Percentiles rank a stretch among this genome's conserved stretches.
phyloP scores from a whole-genome alignment of 1,140 invertebrate species.

The Ostrea denselamellosa region DNA sequence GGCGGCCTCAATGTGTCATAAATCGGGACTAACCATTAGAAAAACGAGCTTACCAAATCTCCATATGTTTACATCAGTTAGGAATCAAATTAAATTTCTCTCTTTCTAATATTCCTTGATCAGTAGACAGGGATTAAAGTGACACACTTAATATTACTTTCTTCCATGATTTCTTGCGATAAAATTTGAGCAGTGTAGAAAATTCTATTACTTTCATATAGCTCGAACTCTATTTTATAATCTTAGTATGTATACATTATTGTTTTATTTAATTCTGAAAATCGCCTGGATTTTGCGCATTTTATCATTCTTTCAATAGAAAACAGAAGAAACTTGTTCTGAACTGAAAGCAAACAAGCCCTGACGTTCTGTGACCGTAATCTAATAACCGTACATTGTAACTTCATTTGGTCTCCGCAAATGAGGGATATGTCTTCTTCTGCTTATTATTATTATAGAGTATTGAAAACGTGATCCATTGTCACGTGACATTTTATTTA shows the following conservation, averaged over 20 bases:
- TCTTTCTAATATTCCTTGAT: neutral
- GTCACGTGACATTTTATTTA: neutral
- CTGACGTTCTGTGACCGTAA: neutral
- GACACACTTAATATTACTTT: neutral
- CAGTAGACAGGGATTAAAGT: neutral
- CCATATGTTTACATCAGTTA: neutral
- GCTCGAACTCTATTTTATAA: neutral
- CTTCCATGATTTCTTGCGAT: neutral
- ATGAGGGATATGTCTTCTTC: constrained; percentile 23
- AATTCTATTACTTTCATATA: neutral
- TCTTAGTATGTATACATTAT: neutral
- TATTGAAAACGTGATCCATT: neutral
- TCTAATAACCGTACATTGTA: neutral
- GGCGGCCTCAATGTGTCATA: constrained; percentile 64
- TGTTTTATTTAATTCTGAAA: neutral
- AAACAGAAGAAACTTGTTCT: neutral
- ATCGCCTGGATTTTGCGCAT: neutral
- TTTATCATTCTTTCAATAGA: neutral
- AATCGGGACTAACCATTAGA: neutral
- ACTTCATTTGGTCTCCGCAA: constrained; percentile 19
- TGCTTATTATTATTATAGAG: constrained; percentile 3
- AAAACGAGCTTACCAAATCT: neutral
- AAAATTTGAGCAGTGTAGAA: neutral
- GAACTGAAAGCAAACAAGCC: constrained; percentile 12
- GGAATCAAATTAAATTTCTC: neutral